A percentile compares a stretch with the other conserved stretches of the same genome.
Evolutionary conservation across 2,888 invertebrate genomes (phyloP).

Genomic region (Lapara coniferarum): DNA sequence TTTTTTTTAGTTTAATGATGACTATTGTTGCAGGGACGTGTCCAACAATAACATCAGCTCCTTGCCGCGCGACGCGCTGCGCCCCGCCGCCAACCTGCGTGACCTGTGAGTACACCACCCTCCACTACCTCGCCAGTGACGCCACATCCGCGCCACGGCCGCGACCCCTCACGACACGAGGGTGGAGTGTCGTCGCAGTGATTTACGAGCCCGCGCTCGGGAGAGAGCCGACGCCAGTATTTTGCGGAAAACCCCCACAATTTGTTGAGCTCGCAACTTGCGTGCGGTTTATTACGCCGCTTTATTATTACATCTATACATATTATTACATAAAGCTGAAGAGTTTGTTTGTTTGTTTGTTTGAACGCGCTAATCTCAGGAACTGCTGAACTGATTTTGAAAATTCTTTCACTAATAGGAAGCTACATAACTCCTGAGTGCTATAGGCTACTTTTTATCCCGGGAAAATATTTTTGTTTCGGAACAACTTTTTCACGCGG

Average conservation of each 20-base stretch:
- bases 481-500: too few relatives aligned
- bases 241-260: conserved; percentile 9
- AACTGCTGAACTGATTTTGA: too few relatives aligned
- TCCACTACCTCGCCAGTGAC: neutral
- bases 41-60: conserved; percentile 91
- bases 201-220: neutral
- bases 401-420: too few relatives aligned
- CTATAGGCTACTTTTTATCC: too few relatives aligned
- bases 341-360: too few relatives aligned
- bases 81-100: conserved; percentile 86
- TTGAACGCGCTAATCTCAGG: too few relatives aligned
- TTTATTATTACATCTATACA: too few relatives aligned
- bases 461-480: too few relatives aligned
- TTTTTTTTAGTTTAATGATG: too few relatives aligned
- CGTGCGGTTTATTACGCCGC: neutral
- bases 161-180: neutral
- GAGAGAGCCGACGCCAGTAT: neutral
- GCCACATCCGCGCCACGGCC: neutral
- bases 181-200: neutral
- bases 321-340: too few relatives aligned
- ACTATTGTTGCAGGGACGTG: conserved; percentile 87
- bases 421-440: too few relatives aligned
- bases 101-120: conserved; percentile 86
- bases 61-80: conserved; percentile 88
- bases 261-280: conserved; percentile 13